phyloP scores from a whole-genome alignment of 2,797 vertebrate species.

The Macroramphosus scolopax region DNA sequence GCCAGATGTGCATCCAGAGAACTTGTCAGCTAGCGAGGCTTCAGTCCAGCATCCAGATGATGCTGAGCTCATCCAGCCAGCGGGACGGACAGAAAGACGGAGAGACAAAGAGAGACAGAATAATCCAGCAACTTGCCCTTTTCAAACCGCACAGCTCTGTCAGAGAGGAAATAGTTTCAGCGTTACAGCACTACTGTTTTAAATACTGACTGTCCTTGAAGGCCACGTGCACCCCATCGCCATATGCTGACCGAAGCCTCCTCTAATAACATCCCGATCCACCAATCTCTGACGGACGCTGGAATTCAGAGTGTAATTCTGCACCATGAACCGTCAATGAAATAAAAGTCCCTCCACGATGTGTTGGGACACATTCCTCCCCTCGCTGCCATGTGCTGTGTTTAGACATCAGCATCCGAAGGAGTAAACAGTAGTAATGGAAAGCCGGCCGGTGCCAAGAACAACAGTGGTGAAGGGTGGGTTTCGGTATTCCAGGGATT shows the following conservation, averaged over 20 bases:
- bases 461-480: conserved; percentile 77
- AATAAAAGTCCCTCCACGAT: not conserved
- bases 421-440: conserved; percentile 58
- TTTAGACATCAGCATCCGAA: conserved; percentile 30
- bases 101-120: too few species aligned
- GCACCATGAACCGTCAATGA: not conserved
- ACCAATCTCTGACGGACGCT: not conserved
- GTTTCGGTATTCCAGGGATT: conserved; percentile 78
- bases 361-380: conserved; percentile 6
- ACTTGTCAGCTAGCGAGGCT: conserved; percentile 34
- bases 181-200: conserved; percentile 36
- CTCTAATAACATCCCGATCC: too few species aligned
- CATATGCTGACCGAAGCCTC: too few species aligned
- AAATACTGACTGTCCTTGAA: conserved; percentile 43
- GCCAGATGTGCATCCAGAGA: conserved; percentile 43
- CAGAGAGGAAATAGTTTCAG: conserved; percentile 52
- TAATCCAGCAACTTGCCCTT: conserved; percentile 35
- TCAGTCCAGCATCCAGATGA: conserved; percentile 54
- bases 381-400: conserved; percentile 19
- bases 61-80: conserved; percentile 32
- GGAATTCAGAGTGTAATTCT: not conserved
- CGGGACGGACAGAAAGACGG: conserved; percentile 27
- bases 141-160: conserved; percentile 42
- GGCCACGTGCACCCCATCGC: too few species aligned
- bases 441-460: conserved; percentile 69